Percentiles rank a stretch among this genome's conserved stretches.
phyloP scores from a whole-genome alignment of 2,797 vertebrate species.

The Tamandua tetradactyla region DNA sequence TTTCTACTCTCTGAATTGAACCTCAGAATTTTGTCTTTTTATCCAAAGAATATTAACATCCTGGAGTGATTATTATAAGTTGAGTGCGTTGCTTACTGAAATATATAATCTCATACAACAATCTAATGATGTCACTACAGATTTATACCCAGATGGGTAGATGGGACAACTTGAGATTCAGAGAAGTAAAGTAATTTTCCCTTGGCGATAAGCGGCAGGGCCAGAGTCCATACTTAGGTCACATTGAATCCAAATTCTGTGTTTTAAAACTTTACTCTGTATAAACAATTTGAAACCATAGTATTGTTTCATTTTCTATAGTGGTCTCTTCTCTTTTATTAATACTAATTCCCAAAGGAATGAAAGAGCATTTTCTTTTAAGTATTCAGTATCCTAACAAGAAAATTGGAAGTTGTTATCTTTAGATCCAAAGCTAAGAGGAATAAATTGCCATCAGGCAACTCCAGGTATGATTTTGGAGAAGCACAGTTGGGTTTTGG shows the following conservation, averaged over 20 bases:
- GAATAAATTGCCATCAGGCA: not conserved
- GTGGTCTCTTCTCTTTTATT: not conserved
- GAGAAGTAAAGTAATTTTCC: conserved; percentile 36
- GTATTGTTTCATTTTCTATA: not conserved
- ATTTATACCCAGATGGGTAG: not conserved
- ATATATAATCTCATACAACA: not conserved
- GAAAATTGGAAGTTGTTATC: not conserved
- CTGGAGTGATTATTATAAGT: not conserved
- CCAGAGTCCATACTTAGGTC: not conserved
- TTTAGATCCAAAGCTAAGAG: not conserved
- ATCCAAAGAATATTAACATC: not conserved
- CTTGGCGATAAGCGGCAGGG: not conserved
- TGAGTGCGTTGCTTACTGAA: not conserved
- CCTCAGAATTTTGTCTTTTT: not conserved
- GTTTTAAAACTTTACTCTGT: conserved; percentile 6
- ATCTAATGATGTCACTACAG: not conserved
- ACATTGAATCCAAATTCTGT: not conserved
- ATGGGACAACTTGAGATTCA: not conserved
- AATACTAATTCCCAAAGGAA: conserved; percentile 5
- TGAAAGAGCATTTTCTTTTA: not conserved
- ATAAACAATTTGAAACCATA: not conserved
- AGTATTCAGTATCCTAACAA: not conserved
- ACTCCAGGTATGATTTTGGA: not conserved
- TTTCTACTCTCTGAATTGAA: conserved; percentile 3
- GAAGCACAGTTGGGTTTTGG: not conserved